Evolutionary conservation across 2,113 vertebrate species (phyloP).

Genomic region (Platysteira castanea): DNA sequence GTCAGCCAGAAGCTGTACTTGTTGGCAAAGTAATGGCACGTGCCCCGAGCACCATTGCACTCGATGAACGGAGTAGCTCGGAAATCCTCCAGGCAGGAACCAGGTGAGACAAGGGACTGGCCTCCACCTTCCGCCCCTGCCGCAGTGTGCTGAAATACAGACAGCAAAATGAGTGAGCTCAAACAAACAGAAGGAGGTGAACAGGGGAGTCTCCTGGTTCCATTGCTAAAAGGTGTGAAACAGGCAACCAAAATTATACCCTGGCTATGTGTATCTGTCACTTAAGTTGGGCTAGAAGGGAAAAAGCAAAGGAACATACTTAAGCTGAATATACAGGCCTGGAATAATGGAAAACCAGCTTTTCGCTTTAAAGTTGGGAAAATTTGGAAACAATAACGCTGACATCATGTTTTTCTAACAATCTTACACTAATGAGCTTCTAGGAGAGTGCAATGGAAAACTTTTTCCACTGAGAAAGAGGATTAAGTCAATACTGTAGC

Average conservation of each 20-base stretch:
- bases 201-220: background rate
- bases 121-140: slow-evolving; percentile 90
- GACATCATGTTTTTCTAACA: background rate
- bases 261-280: background rate
- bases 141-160: slow-evolving; percentile 84
- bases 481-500: background rate
- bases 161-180: background rate
- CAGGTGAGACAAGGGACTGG: slow-evolving; percentile 91
- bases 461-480: background rate
- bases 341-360: background rate
- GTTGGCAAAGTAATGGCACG: slow-evolving; percentile 94
- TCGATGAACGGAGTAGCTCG: slow-evolving; percentile 93
- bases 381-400: background rate
- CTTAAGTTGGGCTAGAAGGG: background rate
- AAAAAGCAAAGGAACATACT: background rate
- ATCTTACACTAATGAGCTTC: background rate
- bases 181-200: background rate
- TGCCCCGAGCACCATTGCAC: slow-evolving; percentile 88
- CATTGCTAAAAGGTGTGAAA: background rate
- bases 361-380: background rate
- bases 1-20: slow-evolving; percentile 98
- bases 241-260: background rate
- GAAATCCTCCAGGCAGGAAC: slow-evolving; percentile 95
- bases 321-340: background rate
- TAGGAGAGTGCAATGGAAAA: background rate